These are phyloP conservation scores for Nannospalax galili DNA, from an alignment of 2,113 vertebrate species.

Conservation along the genomic window DNA sequence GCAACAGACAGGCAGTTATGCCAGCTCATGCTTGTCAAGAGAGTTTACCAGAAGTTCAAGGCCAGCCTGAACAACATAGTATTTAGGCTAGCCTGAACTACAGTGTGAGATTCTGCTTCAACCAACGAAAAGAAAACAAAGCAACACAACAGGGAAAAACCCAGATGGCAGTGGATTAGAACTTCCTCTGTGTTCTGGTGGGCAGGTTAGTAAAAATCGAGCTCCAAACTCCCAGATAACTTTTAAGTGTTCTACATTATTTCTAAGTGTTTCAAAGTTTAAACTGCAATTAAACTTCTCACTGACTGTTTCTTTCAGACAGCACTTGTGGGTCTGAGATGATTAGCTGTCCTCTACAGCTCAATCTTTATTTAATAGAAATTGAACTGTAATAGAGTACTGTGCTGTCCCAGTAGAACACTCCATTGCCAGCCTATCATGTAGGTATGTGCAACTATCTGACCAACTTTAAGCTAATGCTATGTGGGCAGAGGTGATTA, in stretches of 20 bases:
- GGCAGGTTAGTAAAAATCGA: background rate
- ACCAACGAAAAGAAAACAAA: background rate
- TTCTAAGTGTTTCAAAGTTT: background rate
- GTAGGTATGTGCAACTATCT: background rate
- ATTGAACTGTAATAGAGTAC: background rate
- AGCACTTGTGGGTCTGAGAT: background rate
- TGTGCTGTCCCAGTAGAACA: background rate
- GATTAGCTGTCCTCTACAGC: background rate
- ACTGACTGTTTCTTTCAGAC: background rate
- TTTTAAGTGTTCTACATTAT: background rate
- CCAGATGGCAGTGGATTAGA: background rate
- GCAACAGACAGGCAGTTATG: background rate
- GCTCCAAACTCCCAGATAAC: background rate
- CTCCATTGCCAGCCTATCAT: background rate
- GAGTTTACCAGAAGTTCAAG: too few relatives aligned
- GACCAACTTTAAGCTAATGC: background rate
- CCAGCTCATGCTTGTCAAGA: background rate
- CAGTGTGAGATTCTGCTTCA: background rate
- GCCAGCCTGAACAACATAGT: too few relatives aligned
- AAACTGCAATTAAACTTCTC: background rate
- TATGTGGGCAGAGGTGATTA: background rate
- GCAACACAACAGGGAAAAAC: background rate
- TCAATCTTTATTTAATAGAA: background rate
- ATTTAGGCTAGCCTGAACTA: background rate
- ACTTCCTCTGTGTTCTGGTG: background rate